Evolutionary conservation across 2,113 vertebrate species (phyloP), one percentile per base, ranked within the genome.

Genomic region (Montifringilla adamsi): DNA sequence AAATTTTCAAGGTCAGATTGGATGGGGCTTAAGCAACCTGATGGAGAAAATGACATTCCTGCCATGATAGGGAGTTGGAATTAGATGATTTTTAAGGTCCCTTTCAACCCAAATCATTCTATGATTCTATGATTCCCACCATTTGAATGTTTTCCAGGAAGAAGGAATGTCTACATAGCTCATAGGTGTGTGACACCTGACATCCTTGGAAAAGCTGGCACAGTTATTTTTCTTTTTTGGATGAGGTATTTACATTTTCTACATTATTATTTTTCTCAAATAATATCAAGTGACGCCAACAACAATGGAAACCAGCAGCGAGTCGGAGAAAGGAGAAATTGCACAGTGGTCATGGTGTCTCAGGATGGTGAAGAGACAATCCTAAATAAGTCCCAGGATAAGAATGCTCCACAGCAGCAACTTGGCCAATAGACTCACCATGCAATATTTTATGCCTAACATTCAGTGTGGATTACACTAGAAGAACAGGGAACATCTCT

Each of bases 161-260:
- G 20, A 67, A 14, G 2, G 79, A 74, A 49, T 1, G 0, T n/a
- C 5, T 46, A 20, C 15, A 13, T 28, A 74, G 13, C 16, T 77
- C 0, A 0, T 41, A 17, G 1, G 5, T 6, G 2, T 35, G 26
- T 23, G 19, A 56, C 1, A 2, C 13, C 10, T 46, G 30, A 62
- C 58, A 16, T 52, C 53, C 13, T 55, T 60, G 13, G 52, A 84
- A 84, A 77, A 67, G 26, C 3, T 59, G 26, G 26, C 18, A 67
- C 8, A 16, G 3, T 26, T 66, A 27, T 44, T 50, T 13, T 10
- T 46, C 10, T n/a, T 56, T 46, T 58, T 63, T 13, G 23, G 17
- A 7, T 43, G 12, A 58, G 3, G 30, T 15, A 19, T 52, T 62
- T 28, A 62, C 3, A 11, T 43, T 78, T 89, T 84, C 60, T 35